Conservation (phyloP, 1,140 invertebrate species). For the Monomorium pharaonis region DNA sequence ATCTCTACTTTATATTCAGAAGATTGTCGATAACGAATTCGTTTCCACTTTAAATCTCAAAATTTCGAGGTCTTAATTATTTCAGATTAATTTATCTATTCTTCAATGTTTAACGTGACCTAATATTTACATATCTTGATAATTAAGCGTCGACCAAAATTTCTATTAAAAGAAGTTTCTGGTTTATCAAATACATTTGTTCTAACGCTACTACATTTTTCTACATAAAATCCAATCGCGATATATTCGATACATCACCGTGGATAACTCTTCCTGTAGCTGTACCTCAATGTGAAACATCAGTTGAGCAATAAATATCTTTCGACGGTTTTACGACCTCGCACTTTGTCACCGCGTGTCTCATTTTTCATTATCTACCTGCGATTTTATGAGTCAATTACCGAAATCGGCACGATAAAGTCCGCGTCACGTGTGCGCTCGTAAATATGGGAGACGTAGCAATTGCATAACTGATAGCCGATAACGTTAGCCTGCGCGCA, state of each 20-base stretch:
- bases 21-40: not conserved
- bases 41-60: not conserved
- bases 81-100: not conserved
- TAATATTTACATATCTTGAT: not conserved
- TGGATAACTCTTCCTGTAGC: not conserved
- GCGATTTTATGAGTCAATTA: constrained; percentile 10
- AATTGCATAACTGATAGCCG: constrained; percentile 35
- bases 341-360: not conserved
- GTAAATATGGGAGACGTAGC: constrained; percentile 18
- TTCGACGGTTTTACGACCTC: constrained; percentile 10
- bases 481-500: constrained; percentile 31
- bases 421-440: not conserved
- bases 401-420: constrained; percentile 10
- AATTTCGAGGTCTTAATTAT: not conserved
- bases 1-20: not conserved
- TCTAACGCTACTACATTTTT: not conserved
- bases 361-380: constrained; percentile 18
- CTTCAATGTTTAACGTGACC: not conserved
- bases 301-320: not conserved
- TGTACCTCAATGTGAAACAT: not conserved
- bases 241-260: not conserved
- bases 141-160: not conserved
- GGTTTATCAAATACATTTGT: not conserved
- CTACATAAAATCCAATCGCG: not conserved
- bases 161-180: not conserved